Evolutionary conservation across 2,888 invertebrate genomes (phyloP).

Genomic region (Leuctra nigra): DNA sequence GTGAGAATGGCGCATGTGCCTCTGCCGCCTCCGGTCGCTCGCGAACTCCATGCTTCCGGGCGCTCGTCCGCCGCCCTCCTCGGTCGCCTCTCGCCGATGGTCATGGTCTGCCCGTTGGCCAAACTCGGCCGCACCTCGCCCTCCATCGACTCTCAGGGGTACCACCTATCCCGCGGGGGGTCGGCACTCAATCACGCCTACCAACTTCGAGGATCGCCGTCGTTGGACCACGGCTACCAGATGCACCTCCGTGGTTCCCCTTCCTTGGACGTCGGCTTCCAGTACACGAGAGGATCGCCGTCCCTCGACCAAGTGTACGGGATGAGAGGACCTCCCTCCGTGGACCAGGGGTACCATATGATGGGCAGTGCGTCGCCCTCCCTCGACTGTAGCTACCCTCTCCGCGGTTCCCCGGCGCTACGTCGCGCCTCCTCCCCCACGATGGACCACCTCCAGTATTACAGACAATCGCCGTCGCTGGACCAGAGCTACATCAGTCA

Average conservation of each 20-base stretch:
- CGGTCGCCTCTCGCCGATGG: slow-evolving; percentile 44
- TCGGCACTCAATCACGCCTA: slow-evolving; percentile 31
- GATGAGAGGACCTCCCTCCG: slow-evolving; percentile 26
- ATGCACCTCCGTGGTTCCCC: background rate
- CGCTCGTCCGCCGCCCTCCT: slow-evolving; percentile 25
- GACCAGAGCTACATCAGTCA: slow-evolving; percentile 22
- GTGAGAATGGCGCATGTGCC: slow-evolving; percentile 11
- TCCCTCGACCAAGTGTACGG: slow-evolving; percentile 27
- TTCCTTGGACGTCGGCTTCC: slow-evolving; percentile 13
- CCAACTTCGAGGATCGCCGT: slow-evolving; percentile 31
- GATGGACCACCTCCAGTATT: slow-evolving; percentile 26
- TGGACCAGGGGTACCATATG: slow-evolving; percentile 22
- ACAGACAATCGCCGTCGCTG: slow-evolving; percentile 10
- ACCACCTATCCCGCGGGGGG: slow-evolving; percentile 32
- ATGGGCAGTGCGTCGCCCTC: slow-evolving; percentile 29
- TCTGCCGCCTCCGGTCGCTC: slow-evolving; percentile 2
- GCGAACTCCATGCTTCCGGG: slow-evolving; percentile 1
- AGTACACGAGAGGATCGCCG: slow-evolving; percentile 27
- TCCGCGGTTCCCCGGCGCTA: slow-evolving; percentile 21
- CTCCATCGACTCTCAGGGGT: slow-evolving; percentile 34
- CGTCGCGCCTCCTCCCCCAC: slow-evolving; percentile 32
- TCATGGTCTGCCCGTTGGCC: slow-evolving; percentile 53
- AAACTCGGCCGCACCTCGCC: slow-evolving; percentile 49
- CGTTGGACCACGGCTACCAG: slow-evolving; percentile 9
- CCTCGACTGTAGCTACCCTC: slow-evolving; percentile 35